Base-by-base conservation (phyloP, 2,113 vertebrate species). In the Neogobius melanostomus region DNA sequence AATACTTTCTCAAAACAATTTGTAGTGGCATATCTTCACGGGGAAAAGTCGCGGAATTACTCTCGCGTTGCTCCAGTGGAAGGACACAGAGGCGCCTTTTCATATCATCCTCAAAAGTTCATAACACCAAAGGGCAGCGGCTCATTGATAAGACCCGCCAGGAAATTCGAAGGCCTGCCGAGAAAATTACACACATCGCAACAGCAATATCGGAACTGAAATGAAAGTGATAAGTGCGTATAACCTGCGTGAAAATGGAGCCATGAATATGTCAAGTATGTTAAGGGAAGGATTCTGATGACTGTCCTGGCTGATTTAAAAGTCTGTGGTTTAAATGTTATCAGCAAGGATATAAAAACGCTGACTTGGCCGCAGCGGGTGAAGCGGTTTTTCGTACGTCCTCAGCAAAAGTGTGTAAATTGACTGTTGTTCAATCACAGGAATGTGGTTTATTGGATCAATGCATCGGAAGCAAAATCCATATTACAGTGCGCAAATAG, bases 221-320 rank as follows among this genome's bases (percentile, higher is more conserved):
- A 87, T 86, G 83, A 88, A 85, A 85, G 82, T 85, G 82, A 84
- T 87, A 86, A 81, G 80, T 86, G 83, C 86, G 87, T 60, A 36
- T 36, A 81, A 84, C 82, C 75, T 73, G 48, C 71, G 74, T 81
- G 69, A 69, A 79, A 86, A 80, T 74, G 77, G 83, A 77, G 75
- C 85, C 82, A 89, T 89, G 85, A 88, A 88, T 90, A 87, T 80
- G 86, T 87, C 87, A 79, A 21, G 69, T 8, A 73, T 64, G 68
- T 75, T 78, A 70, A 36, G 66, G 50, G 54, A 76, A 68, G 77
- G 73, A 80, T 87, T 80, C 81, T 74, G 63, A 64, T 76, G 78
- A 83, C 84, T 86, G 88, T 87, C 75, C 64, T 28, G 71, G 36
- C 76, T 71, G 67, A 82, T 85, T 56, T 48, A 49, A 73, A 71